These are phyloP conservation scores for Loris lydekkerianus DNA, from an alignment of 2,797 vertebrate species.

Conservation along the genomic window DNA sequence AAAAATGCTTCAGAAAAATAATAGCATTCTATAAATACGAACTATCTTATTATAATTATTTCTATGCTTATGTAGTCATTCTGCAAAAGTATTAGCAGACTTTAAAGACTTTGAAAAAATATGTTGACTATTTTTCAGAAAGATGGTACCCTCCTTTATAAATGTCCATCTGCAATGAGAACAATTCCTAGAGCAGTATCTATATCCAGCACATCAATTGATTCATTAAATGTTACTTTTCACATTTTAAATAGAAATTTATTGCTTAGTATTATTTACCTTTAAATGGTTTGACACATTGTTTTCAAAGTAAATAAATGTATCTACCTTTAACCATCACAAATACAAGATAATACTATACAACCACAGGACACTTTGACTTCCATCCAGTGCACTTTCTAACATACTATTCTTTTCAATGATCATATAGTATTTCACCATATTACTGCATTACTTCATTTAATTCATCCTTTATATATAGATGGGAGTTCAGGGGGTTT, in stretches of 20 bases:
- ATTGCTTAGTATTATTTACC: neutral
- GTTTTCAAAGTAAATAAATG: neutral
- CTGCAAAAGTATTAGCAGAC: neutral
- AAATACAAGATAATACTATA: neutral
- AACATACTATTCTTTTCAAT: neutral
- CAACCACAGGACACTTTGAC: neutral
- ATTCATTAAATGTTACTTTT: neutral
- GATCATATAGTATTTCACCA: neutral
- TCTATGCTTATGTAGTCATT: neutral
- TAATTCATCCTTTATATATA: neutral
- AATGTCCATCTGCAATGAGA: neutral
- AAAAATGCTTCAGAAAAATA: conserved; percentile 19
- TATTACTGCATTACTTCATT: neutral
- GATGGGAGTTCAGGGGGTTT: neutral
- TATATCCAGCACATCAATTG: neutral
- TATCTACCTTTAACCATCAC: neutral
- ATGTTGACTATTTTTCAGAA: neutral
- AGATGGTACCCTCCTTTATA: neutral
- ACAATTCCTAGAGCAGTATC: neutral
- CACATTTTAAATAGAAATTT: conserved; percentile 31
- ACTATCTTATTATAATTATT: neutral
- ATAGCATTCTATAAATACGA: neutral
- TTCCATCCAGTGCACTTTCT: neutral
- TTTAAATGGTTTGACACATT: neutral
- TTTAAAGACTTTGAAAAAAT: neutral